Percentiles rank a stretch among this genome's conserved stretches.
Evolutionary conservation across 2,888 invertebrate species (phyloP).

Genomic region (Selenia dentaria): DNA sequence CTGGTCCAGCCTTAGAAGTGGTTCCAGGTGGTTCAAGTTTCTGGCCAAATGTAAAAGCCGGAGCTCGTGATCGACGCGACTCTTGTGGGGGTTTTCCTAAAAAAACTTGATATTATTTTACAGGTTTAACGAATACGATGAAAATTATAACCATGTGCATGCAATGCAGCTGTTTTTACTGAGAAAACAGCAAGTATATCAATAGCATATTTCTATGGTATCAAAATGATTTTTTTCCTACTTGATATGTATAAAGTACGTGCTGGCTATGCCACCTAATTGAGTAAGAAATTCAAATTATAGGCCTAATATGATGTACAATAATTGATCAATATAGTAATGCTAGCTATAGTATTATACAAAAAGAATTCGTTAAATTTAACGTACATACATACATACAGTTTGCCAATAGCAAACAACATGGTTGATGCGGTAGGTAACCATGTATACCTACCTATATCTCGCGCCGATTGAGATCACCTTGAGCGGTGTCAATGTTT

Average conservation of each 20-base stretch:
- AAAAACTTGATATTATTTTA: background rate
- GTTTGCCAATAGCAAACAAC: slow-evolving; percentile 44
- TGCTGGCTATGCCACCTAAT: too few species aligned
- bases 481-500: slow-evolving; percentile 70
- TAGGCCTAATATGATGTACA: too few species aligned
- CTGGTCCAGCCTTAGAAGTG: slow-evolving; percentile 89
- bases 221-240: background rate
- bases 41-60: slow-evolving; percentile 93
- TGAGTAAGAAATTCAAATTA: too few species aligned
- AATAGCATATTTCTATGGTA: background rate
- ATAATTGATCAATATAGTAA: too few species aligned
- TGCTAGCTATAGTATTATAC: too few species aligned
- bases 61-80: slow-evolving; percentile 90
- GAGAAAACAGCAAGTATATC: background rate
- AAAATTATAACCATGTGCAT: background rate
- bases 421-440: slow-evolving; percentile 27
- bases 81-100: slow-evolving; percentile 91
- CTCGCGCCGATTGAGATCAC: slow-evolving; percentile 47
- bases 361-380: too few species aligned
- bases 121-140: background rate
- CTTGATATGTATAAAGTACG: too few species aligned
- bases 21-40: slow-evolving; percentile 80
- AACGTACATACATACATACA: slow-evolving; percentile 25
- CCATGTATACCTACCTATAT: slow-evolving; percentile 4
- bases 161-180: background rate